Conservation (phyloP, 2,797 vertebrate genomes). For the Acrossocheilus wenchowensis region DNA sequence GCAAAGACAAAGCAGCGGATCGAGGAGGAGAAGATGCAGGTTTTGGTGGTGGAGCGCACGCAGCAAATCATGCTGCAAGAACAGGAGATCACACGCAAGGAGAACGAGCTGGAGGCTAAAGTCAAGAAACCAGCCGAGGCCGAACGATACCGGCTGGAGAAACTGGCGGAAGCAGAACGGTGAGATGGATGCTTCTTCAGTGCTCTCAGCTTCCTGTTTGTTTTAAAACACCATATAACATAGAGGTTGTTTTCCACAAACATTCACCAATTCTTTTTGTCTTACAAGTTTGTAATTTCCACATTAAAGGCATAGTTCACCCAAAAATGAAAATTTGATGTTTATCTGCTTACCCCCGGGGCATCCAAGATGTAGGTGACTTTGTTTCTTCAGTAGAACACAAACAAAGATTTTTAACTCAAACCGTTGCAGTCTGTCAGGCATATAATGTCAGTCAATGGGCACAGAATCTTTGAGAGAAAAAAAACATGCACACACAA, state of each 20-base stretch:
- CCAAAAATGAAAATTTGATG: no score
- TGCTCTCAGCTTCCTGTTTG: background rate
- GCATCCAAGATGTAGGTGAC: no score
- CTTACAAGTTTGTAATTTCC: background rate
- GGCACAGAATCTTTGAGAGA: no score
- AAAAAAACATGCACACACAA: no score
- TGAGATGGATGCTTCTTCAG: constrained; percentile 58
- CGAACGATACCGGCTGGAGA: constrained; percentile 85
- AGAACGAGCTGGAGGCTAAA: constrained; percentile 89
- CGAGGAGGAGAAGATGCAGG: constrained; percentile 90
- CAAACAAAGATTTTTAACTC: no score
- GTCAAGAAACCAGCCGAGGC: constrained; percentile 89
- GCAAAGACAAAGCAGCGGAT: constrained; percentile 92
- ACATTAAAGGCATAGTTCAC: background rate
- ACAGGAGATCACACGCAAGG: constrained; percentile 87
- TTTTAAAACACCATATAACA: background rate
- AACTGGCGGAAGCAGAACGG: constrained; percentile 87
- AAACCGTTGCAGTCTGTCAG: no score
- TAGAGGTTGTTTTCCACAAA: background rate
- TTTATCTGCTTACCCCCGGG: no score
- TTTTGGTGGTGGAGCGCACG: constrained; percentile 87
- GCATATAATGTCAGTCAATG: no score
- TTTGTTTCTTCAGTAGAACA: no score
- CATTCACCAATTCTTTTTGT: background rate
- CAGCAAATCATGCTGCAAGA: constrained; percentile 91